Evolutionary conservation across 2,888 invertebrate species (phyloP).

Genomic region (Nezara viridula): DNA sequence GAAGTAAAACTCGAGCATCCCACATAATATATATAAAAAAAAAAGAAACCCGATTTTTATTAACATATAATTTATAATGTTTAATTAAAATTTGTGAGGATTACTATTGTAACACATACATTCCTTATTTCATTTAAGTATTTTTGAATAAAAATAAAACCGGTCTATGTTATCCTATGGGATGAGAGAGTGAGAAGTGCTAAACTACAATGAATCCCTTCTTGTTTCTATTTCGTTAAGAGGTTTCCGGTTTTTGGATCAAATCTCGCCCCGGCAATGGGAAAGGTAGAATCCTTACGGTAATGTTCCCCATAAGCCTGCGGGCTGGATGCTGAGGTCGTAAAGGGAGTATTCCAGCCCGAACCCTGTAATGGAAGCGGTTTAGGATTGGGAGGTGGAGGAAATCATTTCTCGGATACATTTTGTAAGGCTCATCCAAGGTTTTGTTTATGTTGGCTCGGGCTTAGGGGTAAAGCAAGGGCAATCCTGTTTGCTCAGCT

Average conservation of each 20-base stretch:
- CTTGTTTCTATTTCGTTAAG: conserved; percentile 24
- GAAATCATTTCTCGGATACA: conserved; percentile 1
- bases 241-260: neutral
- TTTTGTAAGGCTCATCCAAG: neutral
- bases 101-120: no score
- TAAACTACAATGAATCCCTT: neutral
- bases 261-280: neutral
- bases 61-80: no score
- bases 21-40: no score
- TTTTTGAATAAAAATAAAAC: neutral
- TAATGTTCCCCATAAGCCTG: neutral
- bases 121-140: no score
- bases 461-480: neutral
- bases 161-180: neutral
- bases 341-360: neutral
- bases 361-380: neutral
- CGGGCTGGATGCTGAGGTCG: neutral
- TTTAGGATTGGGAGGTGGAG: neutral
- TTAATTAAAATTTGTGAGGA: no score
- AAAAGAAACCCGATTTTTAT: no score
- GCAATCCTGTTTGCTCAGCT: neutral
- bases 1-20: no score
- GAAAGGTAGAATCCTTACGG: conserved; percentile 22
- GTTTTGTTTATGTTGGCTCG: neutral
- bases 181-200: neutral